Conservation (phyloP, 2,113 vertebrate species). For the Rhizomys pruinosus region DNA sequence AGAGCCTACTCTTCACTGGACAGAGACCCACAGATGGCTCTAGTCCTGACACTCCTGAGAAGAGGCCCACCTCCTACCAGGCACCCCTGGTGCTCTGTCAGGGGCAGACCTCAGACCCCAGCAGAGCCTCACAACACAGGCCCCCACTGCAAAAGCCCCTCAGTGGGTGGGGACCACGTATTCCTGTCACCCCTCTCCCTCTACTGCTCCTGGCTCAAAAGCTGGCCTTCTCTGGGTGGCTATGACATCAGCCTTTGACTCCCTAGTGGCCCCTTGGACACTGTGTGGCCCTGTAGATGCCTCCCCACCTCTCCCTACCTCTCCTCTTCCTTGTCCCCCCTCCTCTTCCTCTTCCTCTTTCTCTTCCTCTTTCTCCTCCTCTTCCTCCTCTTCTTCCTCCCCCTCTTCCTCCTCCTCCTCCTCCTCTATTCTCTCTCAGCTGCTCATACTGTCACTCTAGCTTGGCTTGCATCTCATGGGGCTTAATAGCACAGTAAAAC, state of each 20-base stretch:
- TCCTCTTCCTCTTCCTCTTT: no score
- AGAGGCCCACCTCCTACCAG: slow-evolving; percentile 93
- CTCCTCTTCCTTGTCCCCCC: no score
- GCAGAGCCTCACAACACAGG: neutral
- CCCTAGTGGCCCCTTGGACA: neutral
- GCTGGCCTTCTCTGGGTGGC: slow-evolving; percentile 71
- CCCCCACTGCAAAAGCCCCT: slow-evolving; percentile 28
- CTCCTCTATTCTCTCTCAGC: rapidly evolving
- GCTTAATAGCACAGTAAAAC: neutral
- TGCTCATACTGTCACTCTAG: rapidly evolving
- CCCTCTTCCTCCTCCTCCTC: no score
- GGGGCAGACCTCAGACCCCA: slow-evolving; percentile 49
- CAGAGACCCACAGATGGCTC: slow-evolving; percentile 93
- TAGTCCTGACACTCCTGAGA: slow-evolving; percentile 88
- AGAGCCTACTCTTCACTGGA: slow-evolving; percentile 90
- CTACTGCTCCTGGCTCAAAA: slow-evolving; percentile 65
- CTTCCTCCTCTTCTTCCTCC: no score
- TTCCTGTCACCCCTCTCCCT: slow-evolving; percentile 46
- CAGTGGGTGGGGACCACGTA: neutral
- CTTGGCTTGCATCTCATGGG: neutral
- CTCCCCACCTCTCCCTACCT: no score
- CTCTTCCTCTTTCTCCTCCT: no score
- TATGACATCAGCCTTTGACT: slow-evolving; percentile 64
- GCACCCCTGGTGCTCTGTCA: slow-evolving; percentile 91
- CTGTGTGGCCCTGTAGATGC: no score